Evolutionary conservation across 2,113 vertebrate genomes (phyloP), one percentile per base, ranked within the genome.

Genomic region (Lates calcarifer): DNA sequence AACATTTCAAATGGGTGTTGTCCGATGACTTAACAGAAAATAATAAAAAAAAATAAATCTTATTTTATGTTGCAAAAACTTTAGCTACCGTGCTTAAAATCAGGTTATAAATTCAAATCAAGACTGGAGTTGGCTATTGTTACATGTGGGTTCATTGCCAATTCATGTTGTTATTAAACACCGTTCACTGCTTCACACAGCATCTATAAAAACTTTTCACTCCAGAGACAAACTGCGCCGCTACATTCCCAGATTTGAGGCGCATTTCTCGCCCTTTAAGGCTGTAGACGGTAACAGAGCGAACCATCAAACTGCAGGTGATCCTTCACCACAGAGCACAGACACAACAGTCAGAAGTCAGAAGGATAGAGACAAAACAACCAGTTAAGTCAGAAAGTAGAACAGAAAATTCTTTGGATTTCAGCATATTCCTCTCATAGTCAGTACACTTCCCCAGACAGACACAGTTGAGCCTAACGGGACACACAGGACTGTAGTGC

Each of bases 331-430:
- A 29, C 58, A 78, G 66, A 24, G 51, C 7, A 17, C 13, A 29
- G 26, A 17, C 15, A 8, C 3, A 57, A 57, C 60, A 51, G 45
- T 26, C 7, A 56, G 33, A 77, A 79, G 37, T 91, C 93, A 94
- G 24, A 61, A 20, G 5, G n/a, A 28, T 3, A 61, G 2, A 17
- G 26, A 24, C n/a, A 33, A 13, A 53, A 24, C 0, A 45, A 35
- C 35, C 45, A 1, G 15, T n/a, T 47, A 26, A 39, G 69, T 29
- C 41, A 90, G 94, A 94, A 94, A 79, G 79, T 55, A 55, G 22
- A 6, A 1, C 29, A 70, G 95, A 90, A 95, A 94, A 95, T 47
- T 97, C 97, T 98, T 98, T 98, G 97, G 97, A 96, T 95, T 96
- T 97, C 91, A 97, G 97, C 97, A 95, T 87, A 93, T 89, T 90